These are phyloP conservation scores for Antitype chi DNA, from an alignment of 2,888 invertebrate species.

Conservation along the genomic window DNA sequence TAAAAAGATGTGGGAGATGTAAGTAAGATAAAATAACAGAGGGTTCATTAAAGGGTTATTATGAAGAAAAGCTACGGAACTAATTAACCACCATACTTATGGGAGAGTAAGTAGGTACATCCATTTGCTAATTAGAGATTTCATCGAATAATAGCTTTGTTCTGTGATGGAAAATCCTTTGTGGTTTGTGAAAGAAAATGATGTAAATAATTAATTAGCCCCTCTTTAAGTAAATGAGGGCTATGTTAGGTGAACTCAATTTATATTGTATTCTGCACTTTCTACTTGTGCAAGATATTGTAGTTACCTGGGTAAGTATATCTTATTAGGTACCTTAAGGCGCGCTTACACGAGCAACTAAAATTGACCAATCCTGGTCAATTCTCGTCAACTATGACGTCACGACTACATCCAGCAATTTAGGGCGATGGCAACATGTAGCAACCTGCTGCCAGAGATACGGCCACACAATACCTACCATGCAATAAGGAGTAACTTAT, in stretches of 20 bases:
- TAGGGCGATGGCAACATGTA: too few species aligned
- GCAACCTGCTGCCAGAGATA: too few species aligned
- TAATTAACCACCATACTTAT: neutral
- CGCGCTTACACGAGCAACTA: too few species aligned
- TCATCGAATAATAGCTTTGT: neutral
- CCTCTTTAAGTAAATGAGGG: neutral
- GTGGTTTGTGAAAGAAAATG: neutral
- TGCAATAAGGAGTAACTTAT: too few species aligned
- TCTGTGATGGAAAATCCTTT: neutral
- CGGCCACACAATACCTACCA: too few species aligned
- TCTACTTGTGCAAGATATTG: neutral
- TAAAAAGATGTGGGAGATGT: neutral
- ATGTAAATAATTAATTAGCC: neutral
- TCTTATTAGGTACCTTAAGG: neutral
- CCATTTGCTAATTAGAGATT: constrained; percentile 4
- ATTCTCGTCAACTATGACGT: too few species aligned
- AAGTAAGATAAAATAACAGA: neutral
- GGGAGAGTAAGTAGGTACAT: neutral
- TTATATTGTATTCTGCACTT: neutral
- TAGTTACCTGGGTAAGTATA: neutral
- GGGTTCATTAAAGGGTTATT: neutral
- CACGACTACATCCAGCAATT: too few species aligned
- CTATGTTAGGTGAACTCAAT: neutral
- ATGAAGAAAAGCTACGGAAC: neutral
- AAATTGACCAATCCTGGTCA: too few species aligned